Evolutionary conservation across 2,888 invertebrate genomes (phyloP), one percentile per base, ranked within the genome.

Genomic region (Orgyia antiqua): DNA sequence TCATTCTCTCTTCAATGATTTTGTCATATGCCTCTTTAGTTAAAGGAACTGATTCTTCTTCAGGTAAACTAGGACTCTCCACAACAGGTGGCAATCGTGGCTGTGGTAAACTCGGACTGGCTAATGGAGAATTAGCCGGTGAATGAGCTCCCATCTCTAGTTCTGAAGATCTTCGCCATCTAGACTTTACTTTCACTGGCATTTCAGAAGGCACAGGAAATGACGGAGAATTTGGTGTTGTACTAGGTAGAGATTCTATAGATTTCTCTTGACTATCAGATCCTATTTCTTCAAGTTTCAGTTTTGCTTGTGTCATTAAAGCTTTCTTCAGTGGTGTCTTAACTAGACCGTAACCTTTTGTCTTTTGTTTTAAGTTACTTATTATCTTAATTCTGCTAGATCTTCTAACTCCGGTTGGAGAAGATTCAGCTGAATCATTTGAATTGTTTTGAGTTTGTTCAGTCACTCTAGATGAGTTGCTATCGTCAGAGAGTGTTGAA

Each of bases 321-420:
- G 86, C 79, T 42, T 83, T 86, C 35, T 87, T 87, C 15, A 84
- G 43, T 15, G 87, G 84, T 31, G 83, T 83, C 58, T 89, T 89
- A 0, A 91, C 91, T 42, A 91, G 68, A 10, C 91, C 91, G 63
- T 90, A 89, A 0, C 91, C 91, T 57, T 90, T 89, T 3, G 88
- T 89, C 67, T 90, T 89, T 53, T 89, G 91, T 60, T 91, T 92
- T 63, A 90, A 66, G 39, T 89, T 88, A 39, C 91, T 92, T 37
- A 93, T 94, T 21, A 92, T 91, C 62, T 93, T 92, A 36, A 94
- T 93, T 39, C 94, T 88, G 63, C 88, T 93, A 4, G 94, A 94
- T 26, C 94, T 87, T 10, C 94, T 78, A 0, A 93, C 91, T n/a
- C 88, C 87, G 18, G 76, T 72, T n/a, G 84, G 84, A 12, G 84